Percentiles rank a stretch among this genome's conserved stretches.
phyloP scores from a whole-genome alignment of 2,888 invertebrate genomes.

The Abrostola tripartita region DNA sequence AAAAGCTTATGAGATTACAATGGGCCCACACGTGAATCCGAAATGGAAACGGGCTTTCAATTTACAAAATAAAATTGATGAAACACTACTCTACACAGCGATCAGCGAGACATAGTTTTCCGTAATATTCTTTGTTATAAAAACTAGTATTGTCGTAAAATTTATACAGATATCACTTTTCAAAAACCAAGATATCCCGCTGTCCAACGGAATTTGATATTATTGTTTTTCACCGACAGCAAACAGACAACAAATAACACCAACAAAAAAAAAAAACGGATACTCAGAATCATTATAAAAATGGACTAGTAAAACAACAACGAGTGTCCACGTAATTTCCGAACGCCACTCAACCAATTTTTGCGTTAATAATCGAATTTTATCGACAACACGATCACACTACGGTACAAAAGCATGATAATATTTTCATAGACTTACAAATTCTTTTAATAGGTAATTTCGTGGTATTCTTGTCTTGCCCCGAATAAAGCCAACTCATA shows the following conservation, averaged over 20 bases:
- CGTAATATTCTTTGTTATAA: too few relatives aligned
- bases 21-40: not conserved
- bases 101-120: too few relatives aligned
- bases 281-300: not conserved
- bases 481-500: constrained; percentile 54
- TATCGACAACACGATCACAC: constrained; percentile 10
- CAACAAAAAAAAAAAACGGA: not conserved
- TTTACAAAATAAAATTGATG: too few relatives aligned
- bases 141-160: too few relatives aligned
- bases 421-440: constrained; percentile 42
- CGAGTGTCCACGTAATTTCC: not conserved
- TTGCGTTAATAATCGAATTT: constrained; percentile 11
- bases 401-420: constrained; percentile 30
- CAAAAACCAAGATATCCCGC: too few relatives aligned
- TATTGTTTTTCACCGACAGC: not conserved
- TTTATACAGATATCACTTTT: too few relatives aligned
- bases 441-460: constrained; percentile 33
- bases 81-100: too few relatives aligned
- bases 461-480: constrained; percentile 44
- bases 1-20: not conserved
- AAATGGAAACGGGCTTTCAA: not conserved
- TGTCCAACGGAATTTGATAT: too few relatives aligned
- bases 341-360: constrained; percentile 14
- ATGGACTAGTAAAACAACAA: not conserved
- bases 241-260: not conserved